Conservation (phyloP, 2,888 invertebrate genomes). For the Laothoe populi region DNA sequence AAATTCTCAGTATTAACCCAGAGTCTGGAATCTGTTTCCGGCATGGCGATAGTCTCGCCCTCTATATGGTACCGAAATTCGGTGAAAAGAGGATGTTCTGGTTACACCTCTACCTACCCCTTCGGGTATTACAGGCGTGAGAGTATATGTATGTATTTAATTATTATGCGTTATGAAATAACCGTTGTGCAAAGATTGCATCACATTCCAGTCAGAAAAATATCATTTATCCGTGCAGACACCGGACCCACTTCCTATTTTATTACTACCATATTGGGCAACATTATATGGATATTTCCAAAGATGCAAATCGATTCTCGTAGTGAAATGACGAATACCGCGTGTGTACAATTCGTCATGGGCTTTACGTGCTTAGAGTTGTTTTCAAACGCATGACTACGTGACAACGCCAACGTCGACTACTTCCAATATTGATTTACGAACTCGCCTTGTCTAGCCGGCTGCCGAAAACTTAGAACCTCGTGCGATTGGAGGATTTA, state of each 20-base stretch:
- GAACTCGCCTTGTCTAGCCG: slow-evolving; percentile 36
- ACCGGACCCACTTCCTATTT: background rate
- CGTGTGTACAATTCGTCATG: slow-evolving; percentile 30
- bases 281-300: slow-evolving; percentile 30
- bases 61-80: no score
- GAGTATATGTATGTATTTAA: no score
- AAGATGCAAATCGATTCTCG: slow-evolving; percentile 22
- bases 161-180: no score
- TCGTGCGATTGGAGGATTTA: slow-evolving; percentile 19
- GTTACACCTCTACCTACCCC: no score
- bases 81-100: no score
- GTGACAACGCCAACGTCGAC: slow-evolving; percentile 54
- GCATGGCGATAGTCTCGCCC: no score
- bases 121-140: no score
- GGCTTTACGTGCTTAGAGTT: slow-evolving; percentile 15
- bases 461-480: slow-evolving; percentile 36
- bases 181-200: background rate
- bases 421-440: slow-evolving; percentile 48
- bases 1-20: no score
- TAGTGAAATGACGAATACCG: slow-evolving; percentile 8
- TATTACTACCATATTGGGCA: slow-evolving; percentile 9
- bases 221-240: background rate
- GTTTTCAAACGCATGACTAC: slow-evolving; percentile 44
- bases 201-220: background rate
- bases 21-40: no score